Conservation (phyloP, 2,113 vertebrate species). For the Siniperca knerii region DNA sequence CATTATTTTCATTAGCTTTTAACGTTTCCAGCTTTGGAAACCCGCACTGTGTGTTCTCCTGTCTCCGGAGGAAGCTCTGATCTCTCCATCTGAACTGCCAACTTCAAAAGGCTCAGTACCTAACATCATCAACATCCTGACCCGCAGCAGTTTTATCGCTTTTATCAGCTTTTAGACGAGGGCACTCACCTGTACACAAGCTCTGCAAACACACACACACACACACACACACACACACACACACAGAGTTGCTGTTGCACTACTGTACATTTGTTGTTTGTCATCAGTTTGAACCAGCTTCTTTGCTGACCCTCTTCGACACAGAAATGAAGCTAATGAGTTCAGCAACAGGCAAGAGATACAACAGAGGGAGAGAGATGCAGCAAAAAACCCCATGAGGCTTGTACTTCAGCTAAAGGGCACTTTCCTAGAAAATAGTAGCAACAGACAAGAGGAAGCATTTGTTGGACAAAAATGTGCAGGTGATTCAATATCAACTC, state of each 20-base stretch:
- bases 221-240: constrained; percentile 12
- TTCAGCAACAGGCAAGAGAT: background rate
- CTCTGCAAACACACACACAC: constrained; percentile 20
- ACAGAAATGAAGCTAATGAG: constrained; percentile 26
- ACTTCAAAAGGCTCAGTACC: constrained; percentile 39
- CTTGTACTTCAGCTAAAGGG: background rate
- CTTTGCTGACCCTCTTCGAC: constrained; percentile 15
- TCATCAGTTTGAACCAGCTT: constrained; percentile 24
- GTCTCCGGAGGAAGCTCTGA: constrained; percentile 14
- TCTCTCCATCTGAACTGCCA: constrained; percentile 12
- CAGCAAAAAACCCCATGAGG: background rate
- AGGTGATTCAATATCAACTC: background rate
- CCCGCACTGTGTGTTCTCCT: background rate
- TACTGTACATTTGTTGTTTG: constrained; percentile 2
- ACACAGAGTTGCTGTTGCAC: background rate
- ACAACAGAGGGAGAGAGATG: background rate
- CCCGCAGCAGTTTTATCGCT: constrained; percentile 20
- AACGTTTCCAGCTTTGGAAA: background rate
- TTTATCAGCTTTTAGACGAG: constrained; percentile 31
- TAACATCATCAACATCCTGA: constrained; percentile 25
- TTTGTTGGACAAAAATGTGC: background rate
- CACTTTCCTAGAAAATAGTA: background rate
- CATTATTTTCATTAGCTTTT: constrained; percentile 18
- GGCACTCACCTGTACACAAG: background rate
- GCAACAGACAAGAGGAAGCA: background rate